Conservation (phyloP, 2,797 vertebrate species). For the Taeniopygia guttata region DNA sequence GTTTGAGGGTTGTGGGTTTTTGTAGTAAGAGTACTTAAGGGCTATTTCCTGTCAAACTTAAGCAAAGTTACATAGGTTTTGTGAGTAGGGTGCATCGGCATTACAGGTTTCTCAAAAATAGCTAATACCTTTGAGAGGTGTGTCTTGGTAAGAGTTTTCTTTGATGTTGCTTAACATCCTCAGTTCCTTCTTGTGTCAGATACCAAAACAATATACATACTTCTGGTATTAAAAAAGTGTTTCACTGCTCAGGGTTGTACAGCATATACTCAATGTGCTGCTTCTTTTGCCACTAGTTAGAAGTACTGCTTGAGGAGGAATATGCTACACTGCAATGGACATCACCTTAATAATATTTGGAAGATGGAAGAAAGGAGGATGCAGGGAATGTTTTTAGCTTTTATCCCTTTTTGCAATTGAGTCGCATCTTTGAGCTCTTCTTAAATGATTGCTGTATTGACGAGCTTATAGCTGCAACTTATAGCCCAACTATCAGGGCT, state of each 20-base stretch:
- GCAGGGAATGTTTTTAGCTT: not conserved
- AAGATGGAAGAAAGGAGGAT: not conserved
- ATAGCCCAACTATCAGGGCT: no score
- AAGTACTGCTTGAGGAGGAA: not conserved
- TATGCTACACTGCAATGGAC: not conserved
- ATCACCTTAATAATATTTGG: not conserved
- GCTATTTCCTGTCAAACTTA: not conserved
- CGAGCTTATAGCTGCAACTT: not conserved
- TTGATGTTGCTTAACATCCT: not conserved
- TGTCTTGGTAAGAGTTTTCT: not conserved
- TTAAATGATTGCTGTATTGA: not conserved
- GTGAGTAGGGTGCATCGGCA: not conserved
- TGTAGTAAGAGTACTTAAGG: not conserved
- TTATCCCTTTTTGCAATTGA: not conserved
- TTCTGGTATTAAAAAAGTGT: not conserved
- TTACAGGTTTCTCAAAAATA: not conserved
- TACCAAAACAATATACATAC: not conserved
- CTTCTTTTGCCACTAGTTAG: not conserved
- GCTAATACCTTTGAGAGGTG: not conserved
- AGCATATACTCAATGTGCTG: not conserved
- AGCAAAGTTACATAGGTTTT: not conserved
- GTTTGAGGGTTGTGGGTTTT: not conserved
- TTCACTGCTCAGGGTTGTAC: not conserved
- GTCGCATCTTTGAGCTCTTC: not conserved
- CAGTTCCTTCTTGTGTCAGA: not conserved